Conservation (phyloP, 2,888 invertebrate genomes). For the Quadroppia sp. region DNA sequence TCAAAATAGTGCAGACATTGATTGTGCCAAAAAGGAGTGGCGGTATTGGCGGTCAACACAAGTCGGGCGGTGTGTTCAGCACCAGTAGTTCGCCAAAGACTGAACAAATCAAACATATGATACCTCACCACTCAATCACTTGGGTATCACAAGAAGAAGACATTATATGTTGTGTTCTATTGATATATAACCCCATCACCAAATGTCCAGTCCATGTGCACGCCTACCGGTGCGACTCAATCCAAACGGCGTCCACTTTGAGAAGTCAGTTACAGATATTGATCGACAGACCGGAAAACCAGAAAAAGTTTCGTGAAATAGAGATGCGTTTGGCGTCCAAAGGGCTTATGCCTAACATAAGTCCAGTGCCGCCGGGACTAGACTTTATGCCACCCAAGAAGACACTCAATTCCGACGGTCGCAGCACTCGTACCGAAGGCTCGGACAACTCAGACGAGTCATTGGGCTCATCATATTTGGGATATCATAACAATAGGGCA, state of each 20-base stretch:
- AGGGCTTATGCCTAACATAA: constrained; percentile 50
- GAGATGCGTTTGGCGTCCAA: constrained; percentile 60
- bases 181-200: constrained; percentile 89
- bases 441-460: constrained; percentile 48
- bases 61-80: constrained; percentile 21
- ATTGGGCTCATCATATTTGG: constrained; percentile 36
- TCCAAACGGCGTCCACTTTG: constrained; percentile 83
- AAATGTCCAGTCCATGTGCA: constrained; percentile 93
- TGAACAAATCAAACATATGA: constrained; percentile 75
- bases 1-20: constrained; percentile 84
- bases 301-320: constrained; percentile 76
- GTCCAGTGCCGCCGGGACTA: constrained; percentile 45
- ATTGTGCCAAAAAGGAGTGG: constrained; percentile 57
- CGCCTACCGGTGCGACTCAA: constrained; percentile 81
- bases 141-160: constrained; percentile 86
- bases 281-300: constrained; percentile 74
- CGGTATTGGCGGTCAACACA: not conserved
- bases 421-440: constrained; percentile 48
- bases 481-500: constrained; percentile 20
- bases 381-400: constrained; percentile 4
- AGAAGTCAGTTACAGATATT: constrained; percentile 77
- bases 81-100: constrained; percentile 44
- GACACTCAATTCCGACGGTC: constrained; percentile 46
- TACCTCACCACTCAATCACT: constrained; percentile 87
- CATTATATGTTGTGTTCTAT: constrained; percentile 84